phyloP scores from a whole-genome alignment of 2,113 vertebrate species.

The Camarhynchus parvulus region DNA sequence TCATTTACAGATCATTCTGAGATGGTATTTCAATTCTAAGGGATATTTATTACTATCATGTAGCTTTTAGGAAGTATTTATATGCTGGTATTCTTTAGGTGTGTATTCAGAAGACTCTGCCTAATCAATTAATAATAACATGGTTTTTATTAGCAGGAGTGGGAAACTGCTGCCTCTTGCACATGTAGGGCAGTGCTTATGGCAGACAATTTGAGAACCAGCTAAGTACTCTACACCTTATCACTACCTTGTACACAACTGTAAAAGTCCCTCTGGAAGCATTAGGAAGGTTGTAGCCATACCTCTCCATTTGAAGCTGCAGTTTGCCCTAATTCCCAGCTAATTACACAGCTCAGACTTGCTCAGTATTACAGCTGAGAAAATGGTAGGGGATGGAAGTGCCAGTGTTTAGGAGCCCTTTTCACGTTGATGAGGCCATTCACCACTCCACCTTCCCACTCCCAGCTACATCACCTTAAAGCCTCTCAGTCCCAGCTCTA shows the following conservation, averaged over 20 bases:
- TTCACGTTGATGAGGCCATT: not conserved
- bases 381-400: not conserved
- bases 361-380: not conserved
- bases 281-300: not conserved
- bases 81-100: not conserved
- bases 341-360: not conserved
- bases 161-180: not conserved
- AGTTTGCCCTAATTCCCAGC: not conserved
- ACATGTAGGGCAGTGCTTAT: conserved; percentile 7
- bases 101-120: not conserved
- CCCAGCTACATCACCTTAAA: not conserved
- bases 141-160: not conserved
- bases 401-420: not conserved
- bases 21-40: not conserved
- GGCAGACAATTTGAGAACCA: not conserved
- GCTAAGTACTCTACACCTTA: not conserved
- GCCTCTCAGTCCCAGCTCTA: not conserved
- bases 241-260: not conserved
- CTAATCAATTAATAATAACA: not conserved
- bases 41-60: not conserved
- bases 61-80: not conserved
- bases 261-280: not conserved
- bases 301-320: not conserved
- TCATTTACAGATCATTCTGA: not conserved
- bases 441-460: not conserved